Percentiles rank a stretch among this genome's conserved stretches.
phyloP scores from a whole-genome alignment of 2,888 invertebrate species.

The Allygus modestus region DNA sequence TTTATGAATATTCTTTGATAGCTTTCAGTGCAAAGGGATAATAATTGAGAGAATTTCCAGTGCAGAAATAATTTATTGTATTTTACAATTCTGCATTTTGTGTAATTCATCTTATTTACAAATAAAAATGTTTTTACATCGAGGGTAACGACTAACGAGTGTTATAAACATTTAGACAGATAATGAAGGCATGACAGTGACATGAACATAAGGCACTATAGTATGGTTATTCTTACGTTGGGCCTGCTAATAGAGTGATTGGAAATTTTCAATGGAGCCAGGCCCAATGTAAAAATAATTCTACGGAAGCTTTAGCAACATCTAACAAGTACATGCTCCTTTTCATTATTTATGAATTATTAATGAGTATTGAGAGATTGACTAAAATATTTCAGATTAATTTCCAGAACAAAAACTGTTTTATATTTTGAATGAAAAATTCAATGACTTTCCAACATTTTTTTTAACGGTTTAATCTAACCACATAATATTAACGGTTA shows the following conservation, averaged over 20 bases:
- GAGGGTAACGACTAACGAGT: not conserved
- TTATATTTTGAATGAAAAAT: no score
- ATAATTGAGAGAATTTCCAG: not conserved
- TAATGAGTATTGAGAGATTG: no score
- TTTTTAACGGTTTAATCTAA: no score
- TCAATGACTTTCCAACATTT: no score
- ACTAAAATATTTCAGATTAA: no score
- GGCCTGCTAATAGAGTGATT: not conserved
- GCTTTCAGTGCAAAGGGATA: not conserved
- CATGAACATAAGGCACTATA: conserved; percentile 35
- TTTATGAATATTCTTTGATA: no score
- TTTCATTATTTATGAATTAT: not conserved
- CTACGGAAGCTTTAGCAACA: conserved; percentile 18
- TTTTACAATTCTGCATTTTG: conserved; percentile 15
- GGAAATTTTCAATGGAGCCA: not conserved
- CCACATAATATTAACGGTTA: no score
- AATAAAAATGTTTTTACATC: conserved; percentile 11
- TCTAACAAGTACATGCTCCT: conserved; percentile 27
- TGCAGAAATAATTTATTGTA: conserved; percentile 23
- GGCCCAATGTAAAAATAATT: not conserved
- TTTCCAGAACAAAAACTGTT: no score
- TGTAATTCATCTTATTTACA: conserved; percentile 22
- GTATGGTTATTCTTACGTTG: not conserved
- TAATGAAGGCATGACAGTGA: conserved; percentile 28
- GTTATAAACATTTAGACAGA: conserved; percentile 7